Percentiles rank a stretch among this genome's conserved stretches.
These are phyloP conservation scores for Strongylocentrotus purpuratus DNA, from an alignment of 35 echinoderm and acorn worm species.

Conservation along the genomic window DNA sequence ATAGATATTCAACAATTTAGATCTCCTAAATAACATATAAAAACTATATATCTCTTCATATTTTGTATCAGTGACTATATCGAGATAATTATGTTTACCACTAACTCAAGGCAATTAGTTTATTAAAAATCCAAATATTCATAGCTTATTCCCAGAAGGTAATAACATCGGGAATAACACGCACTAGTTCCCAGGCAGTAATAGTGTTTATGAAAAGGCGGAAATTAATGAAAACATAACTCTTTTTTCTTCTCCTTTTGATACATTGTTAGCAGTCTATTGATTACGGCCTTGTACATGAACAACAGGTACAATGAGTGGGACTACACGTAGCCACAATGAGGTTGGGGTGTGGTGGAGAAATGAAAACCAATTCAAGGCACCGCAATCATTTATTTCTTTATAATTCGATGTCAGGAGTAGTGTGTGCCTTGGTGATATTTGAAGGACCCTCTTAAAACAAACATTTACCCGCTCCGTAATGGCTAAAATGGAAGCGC, in stretches of 20 bases:
- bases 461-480: slow-evolving; percentile 44
- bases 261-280: not conserved
- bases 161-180: not conserved
- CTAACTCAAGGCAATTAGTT: not conserved
- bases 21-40: not conserved
- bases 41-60: too few relatives aligned
- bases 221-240: not conserved
- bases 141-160: not conserved
- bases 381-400: slow-evolving; percentile 1
- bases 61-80: too few relatives aligned
- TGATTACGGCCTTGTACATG: not conserved
- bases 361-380: not conserved
- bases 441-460: slow-evolving; percentile 12
- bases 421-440: slow-evolving; percentile 16
- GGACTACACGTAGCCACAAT: not conserved
- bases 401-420: not conserved
- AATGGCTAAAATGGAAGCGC: slow-evolving; percentile 43
- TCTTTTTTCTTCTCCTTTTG: not conserved
- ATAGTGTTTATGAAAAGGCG: not conserved
- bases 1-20: not conserved
- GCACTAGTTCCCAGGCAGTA: not conserved
- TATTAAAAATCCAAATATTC: not conserved
- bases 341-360: not conserved
- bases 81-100: too few relatives aligned
- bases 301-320: not conserved